phyloP scores from a whole-genome alignment of 2,888 invertebrate species.

The Ceriagrion tenellum region DNA sequence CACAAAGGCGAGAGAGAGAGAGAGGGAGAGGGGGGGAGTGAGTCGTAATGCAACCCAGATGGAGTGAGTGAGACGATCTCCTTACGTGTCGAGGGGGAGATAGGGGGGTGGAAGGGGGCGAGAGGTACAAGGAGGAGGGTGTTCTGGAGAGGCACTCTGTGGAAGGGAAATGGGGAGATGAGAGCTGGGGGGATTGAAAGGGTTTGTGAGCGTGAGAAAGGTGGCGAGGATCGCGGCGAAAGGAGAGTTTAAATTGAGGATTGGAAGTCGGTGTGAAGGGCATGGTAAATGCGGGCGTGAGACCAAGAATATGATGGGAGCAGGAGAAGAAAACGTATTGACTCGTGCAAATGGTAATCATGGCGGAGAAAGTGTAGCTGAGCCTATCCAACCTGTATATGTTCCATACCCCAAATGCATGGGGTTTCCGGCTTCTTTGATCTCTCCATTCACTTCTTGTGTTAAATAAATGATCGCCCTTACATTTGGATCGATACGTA shows the following conservation, averaged over 20 bases:
- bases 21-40: neutral
- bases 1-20: neutral
- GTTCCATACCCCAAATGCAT: neutral
- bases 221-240: neutral
- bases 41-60: neutral
- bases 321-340: neutral
- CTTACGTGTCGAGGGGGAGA: neutral
- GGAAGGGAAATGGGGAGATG: too few species aligned
- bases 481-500: too few species aligned
- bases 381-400: neutral
- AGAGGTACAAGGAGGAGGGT: neutral
- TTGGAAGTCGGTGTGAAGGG: neutral
- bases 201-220: neutral
- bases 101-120: neutral
- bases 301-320: neutral
- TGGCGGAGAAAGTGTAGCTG: neutral
- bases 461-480: too few species aligned
- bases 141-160: too few species aligned
- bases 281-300: neutral
- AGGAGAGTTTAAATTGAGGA: constrained; percentile 17
- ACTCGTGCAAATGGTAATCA: neutral
- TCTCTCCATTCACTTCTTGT: too few species aligned
- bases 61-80: neutral
- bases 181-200: neutral
- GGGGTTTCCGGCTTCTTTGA: too few species aligned